Base-by-base conservation (phyloP, 2,888 invertebrate species). In the Lottia scabra region DNA sequence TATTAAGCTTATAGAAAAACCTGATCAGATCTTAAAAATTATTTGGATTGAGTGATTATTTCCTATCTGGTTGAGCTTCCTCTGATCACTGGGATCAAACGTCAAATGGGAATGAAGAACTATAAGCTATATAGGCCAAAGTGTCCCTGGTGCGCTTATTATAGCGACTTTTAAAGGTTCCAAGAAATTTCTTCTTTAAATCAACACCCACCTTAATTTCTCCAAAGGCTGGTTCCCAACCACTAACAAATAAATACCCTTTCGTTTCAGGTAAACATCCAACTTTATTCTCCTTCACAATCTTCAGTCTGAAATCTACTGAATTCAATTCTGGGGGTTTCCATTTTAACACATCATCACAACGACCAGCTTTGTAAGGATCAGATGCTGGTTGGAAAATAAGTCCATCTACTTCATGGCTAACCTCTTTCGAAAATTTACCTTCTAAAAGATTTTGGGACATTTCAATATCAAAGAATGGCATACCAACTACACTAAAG, bases 361-460 rank as follows among this genome's bases (percentile, higher is more conserved):
- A 97, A 8, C 93, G 92, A 0, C 99, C 99, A 10, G 95, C 91
- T 16, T 92, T 91, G 87, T 99, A 99, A 0, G 94, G 93, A 89
- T 95, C 95, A 26, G 81, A 80, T 0, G 94, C 92, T 0, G 99
- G 99, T 88, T 99, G 99, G 89, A 99, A 99, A 85, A 99, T 97
- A 16, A 99, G 92, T 23, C 99, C 99, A 87, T 99, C 99, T 0
- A 98, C 98, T 89, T 99, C 98, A 87, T 99, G 99, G 0, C 93
- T 92, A 23, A 99, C 91, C 46, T 94, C 93, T 80, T 93, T 93
- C 0, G 94, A 93, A 90, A 99, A 99, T 86, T 96, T 95, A 64
- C 95, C 95, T 16, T 95, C 93, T 91, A 71, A 80, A 64, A 91
- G 77, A 89, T 86, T 88, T 74, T 80, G 78, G 45, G 87, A 80